A percentile compares a stretch with the other conserved stretches of the same genome.
These are phyloP conservation scores for Platysteira castanea DNA, from an alignment of 2,113 vertebrate species.

Conservation along the genomic window DNA sequence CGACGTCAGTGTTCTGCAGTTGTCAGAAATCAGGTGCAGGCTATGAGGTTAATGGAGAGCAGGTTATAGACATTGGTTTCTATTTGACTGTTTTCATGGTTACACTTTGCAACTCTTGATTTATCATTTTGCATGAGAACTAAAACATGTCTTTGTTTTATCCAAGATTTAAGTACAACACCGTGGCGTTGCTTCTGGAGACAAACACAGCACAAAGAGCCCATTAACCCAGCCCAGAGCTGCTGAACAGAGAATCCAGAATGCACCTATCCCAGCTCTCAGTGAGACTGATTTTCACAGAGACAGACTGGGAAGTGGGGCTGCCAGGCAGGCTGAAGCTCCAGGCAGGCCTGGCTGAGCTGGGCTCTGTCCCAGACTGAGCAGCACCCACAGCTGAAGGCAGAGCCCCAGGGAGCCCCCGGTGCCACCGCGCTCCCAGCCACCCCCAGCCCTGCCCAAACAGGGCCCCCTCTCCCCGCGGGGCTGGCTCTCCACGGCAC, in stretches of 20 bases:
- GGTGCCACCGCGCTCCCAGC: background rate
- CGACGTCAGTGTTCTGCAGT: background rate
- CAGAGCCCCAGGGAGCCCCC: background rate
- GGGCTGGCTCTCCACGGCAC: background rate
- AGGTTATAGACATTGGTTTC: background rate
- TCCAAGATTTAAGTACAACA: background rate
- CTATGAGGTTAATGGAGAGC: background rate
- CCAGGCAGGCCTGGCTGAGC: background rate
- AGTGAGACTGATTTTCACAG: background rate
- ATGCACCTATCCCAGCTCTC: background rate
- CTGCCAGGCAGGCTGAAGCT: background rate
- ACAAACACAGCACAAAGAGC: background rate
- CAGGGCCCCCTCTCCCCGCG: accelerated
- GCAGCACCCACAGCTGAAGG: background rate
- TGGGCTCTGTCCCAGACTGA: background rate
- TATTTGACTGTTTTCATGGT: background rate
- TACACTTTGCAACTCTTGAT: background rate
- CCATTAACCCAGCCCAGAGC: background rate
- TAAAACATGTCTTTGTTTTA: background rate
- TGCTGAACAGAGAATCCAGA: background rate
- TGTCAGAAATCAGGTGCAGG: background rate
- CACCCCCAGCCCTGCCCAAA: background rate
- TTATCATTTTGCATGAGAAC: background rate
- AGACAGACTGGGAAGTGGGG: background rate
- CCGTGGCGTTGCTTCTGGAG: background rate